phyloP scores from a whole-genome alignment of 2,888 invertebrate genomes.

The Osmoderma eremita region DNA sequence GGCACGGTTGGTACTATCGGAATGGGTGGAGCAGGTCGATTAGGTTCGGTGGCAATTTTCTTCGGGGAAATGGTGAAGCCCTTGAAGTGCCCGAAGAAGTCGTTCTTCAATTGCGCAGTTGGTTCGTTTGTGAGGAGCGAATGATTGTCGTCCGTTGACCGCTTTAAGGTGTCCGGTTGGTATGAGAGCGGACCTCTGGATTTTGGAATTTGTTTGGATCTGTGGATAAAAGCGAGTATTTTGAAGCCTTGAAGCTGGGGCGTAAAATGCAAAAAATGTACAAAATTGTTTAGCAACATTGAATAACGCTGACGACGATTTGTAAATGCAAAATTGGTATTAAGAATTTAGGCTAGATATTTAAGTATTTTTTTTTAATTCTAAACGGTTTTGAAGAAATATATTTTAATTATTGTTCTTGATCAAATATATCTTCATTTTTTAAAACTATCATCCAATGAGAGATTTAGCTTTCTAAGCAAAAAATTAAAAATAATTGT shows the following conservation, averaged over 20 bases:
- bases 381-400: no score
- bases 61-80: conserved; percentile 72
- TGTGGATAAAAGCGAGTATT: conserved; percentile 46
- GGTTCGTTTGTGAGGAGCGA: conserved; percentile 67
- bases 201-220: conserved; percentile 61
- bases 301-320: no score
- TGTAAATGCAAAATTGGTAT: no score
- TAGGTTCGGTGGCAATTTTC: conserved; percentile 59
- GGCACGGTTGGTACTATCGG: conserved; percentile 64
- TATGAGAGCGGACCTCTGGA: conserved; percentile 60
- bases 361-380: no score
- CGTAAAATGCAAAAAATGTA: no score
- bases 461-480: no score
- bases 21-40: conserved; percentile 70
- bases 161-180: conserved; percentile 59
- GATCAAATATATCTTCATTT: no score
- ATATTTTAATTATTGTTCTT: no score
- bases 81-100: conserved; percentile 87
- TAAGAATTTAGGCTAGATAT: no score
- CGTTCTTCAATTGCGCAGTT: conserved; percentile 60
- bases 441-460: no score
- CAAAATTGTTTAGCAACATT: no score
- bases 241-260: not conserved
- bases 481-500: no score
- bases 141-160: conserved; percentile 75